phyloP scores from a whole-genome alignment of 2,113 vertebrate species.

The Chloropsis hardwickii region DNA sequence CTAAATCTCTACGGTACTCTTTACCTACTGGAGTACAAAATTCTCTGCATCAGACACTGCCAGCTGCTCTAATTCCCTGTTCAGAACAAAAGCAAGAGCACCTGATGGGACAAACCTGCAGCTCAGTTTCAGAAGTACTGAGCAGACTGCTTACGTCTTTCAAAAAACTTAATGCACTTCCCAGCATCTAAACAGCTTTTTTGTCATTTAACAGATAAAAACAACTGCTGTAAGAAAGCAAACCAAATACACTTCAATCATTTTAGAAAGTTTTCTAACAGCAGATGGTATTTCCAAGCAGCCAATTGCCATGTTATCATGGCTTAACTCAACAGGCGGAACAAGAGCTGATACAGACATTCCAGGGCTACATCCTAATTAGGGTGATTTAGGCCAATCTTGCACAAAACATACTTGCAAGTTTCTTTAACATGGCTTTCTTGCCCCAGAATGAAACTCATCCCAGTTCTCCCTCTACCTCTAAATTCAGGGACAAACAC shows the following conservation, averaged over 20 bases:
- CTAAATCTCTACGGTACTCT: background rate
- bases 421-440: background rate
- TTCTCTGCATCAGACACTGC: background rate
- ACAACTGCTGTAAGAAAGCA: background rate
- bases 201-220: background rate
- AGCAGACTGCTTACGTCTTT: background rate
- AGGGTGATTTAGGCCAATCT: background rate
- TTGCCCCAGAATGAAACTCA: background rate
- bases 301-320: background rate
- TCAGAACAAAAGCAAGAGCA: background rate
- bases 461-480: background rate
- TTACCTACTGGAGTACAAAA: background rate
- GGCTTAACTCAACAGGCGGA: background rate
- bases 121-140: background rate
- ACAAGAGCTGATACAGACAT: background rate
- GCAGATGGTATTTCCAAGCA: background rate
- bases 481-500: background rate
- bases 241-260: background rate
- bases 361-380: background rate
- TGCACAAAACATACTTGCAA: background rate
- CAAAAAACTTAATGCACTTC: background rate
- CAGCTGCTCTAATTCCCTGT: background rate
- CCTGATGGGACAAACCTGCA: background rate
- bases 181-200: background rate
- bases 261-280: background rate